Percentiles rank a stretch among this genome's conserved stretches.
Conservation (phyloP, 2,113 vertebrate genomes). For the Saguinus imperator region DNA sequence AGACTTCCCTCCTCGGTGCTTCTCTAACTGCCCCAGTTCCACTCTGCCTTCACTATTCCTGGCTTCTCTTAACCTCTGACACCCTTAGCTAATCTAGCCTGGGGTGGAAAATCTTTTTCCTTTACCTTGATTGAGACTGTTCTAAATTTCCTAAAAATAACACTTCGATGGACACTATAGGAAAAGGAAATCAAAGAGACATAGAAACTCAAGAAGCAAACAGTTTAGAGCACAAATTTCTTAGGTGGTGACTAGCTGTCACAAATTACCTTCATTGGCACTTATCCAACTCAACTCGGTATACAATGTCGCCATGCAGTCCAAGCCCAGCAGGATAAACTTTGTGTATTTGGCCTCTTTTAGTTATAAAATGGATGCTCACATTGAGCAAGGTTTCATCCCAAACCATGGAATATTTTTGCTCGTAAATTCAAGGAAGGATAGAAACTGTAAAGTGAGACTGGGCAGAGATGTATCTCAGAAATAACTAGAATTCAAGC, state of each 20-base stretch:
- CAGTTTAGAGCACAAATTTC: neutral
- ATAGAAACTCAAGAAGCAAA: neutral
- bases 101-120: neutral
- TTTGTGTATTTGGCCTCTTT: neutral
- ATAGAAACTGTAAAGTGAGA: neutral
- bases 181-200: neutral
- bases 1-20: neutral
- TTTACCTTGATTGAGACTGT: neutral
- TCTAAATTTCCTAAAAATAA: neutral
- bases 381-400: neutral
- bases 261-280: neutral
- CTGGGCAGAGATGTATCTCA: neutral
- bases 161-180: neutral
- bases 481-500: neutral
- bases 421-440: neutral
- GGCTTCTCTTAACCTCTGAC: neutral
- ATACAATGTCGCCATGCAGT: neutral
- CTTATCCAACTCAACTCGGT: neutral
- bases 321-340: neutral
- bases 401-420: neutral
- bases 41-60: neutral
- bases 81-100: neutral
- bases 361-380: neutral
- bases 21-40: neutral
- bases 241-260: neutral